These are phyloP conservation scores for Aspidiotus rigidus DNA, from an alignment of 2,888 invertebrate genomes.

Conservation along the genomic window DNA sequence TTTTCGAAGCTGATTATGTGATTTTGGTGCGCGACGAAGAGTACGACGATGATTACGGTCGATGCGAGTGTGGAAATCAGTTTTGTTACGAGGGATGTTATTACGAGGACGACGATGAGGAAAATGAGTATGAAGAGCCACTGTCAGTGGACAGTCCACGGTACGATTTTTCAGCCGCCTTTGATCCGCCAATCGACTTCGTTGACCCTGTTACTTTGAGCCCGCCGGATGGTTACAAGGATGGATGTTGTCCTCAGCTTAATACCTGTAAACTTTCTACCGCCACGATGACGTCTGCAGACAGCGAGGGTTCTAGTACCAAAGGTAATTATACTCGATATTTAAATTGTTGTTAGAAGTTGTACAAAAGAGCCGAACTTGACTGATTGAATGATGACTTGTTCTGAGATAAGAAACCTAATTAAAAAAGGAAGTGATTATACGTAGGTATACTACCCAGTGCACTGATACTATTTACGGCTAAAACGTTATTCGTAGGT, in stretches of 20 bases:
- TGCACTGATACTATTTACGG: no score
- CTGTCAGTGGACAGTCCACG: conserved; percentile 35
- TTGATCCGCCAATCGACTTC: conserved; percentile 60
- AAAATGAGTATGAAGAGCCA: conserved; percentile 39
- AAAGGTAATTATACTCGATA: conserved; percentile 13
- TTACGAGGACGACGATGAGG: conserved; percentile 42
- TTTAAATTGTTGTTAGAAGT: no score
- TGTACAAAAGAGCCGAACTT: no score
- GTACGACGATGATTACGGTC: conserved; percentile 67
- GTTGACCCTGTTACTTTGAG: conserved; percentile 70
- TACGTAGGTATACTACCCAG: no score
- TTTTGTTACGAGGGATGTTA: conserved; percentile 54
- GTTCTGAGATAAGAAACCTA: no score
- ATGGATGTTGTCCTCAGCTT: conserved; percentile 42
- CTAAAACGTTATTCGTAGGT: no score
- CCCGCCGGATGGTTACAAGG: conserved; percentile 86
- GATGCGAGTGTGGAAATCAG: conserved; percentile 60
- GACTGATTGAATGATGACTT: no score
- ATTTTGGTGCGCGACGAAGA: conserved; percentile 82
- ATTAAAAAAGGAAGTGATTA: no score
- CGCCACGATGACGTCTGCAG: conserved; percentile 23
- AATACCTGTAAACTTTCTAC: conserved; percentile 17
- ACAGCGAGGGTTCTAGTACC: conserved; percentile 9
- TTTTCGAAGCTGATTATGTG: conserved; percentile 86
- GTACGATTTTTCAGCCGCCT: conserved; percentile 40